These are phyloP conservation scores for Anthrax anthrax DNA, from an alignment of 2,888 invertebrate genomes.

Conservation along the genomic window DNA sequence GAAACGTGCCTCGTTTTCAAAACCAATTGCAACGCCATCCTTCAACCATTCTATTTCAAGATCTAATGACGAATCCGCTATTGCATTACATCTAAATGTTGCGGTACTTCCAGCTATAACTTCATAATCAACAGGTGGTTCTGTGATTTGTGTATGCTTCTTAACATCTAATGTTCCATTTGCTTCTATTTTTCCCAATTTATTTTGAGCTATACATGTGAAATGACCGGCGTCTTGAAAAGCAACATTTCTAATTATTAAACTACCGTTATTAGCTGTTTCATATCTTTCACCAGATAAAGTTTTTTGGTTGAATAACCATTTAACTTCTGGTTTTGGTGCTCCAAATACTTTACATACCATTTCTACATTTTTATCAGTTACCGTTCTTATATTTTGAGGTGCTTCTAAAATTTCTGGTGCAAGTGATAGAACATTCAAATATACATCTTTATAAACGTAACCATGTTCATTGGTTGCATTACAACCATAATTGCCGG, in stretches of 20 bases:
- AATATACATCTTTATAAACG: conserved; percentile 93
- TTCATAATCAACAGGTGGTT: conserved; percentile 83
- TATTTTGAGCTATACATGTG: conserved; percentile 83
- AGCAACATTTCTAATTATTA: conserved; percentile 67
- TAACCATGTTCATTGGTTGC: conserved; percentile 97
- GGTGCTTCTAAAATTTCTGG: conserved; percentile 84
- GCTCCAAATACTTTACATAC: conserved; percentile 91
- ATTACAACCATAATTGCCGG: conserved; percentile 97
- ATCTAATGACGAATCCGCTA: conserved; percentile 68
- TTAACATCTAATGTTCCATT: conserved; percentile 71
- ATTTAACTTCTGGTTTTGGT: conserved; percentile 85
- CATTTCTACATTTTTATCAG: conserved; percentile 64
- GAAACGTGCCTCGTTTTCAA: conserved; percentile 71
- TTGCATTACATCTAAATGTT: conserved; percentile 87
- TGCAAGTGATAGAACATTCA: conserved; percentile 75
- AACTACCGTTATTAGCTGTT: conserved; percentile 61
- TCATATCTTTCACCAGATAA: conserved; percentile 83
- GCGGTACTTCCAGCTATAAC: conserved; percentile 79
- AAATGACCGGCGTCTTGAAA: conserved; percentile 88
- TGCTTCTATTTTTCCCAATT: conserved; percentile 72
- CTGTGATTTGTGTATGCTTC: conserved; percentile 76
- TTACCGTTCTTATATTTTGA: conserved; percentile 64
- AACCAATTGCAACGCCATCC: conserved; percentile 75
- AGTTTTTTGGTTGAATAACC: conserved; percentile 70
- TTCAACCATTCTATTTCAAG: conserved; percentile 77